A percentile compares a stretch with the other conserved stretches of the same genome.
Evolutionary conservation across 2,888 invertebrate species (phyloP).

Genomic region (Barypeithes pellucidus): DNA sequence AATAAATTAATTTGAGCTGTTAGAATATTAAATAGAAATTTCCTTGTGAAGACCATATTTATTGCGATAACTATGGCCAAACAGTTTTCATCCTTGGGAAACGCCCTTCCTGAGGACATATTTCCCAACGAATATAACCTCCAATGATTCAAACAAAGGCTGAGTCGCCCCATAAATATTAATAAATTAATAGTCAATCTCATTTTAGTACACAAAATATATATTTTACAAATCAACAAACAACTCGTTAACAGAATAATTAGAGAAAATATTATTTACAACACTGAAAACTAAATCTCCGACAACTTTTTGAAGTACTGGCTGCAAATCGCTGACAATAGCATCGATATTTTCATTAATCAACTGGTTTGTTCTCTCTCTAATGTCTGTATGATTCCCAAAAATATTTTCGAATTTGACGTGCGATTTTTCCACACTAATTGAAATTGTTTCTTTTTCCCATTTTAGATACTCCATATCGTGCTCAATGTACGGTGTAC

Average conservation of each 20-base stretch:
- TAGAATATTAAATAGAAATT: too few species aligned
- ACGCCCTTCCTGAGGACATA: too few species aligned
- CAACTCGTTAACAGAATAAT: slow-evolving; percentile 72
- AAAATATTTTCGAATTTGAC: slow-evolving; percentile 79
- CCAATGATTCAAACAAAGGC: too few species aligned
- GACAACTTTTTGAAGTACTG: slow-evolving; percentile 76
- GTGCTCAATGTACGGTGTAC: slow-evolving; percentile 72
- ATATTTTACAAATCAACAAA: slow-evolving; percentile 58
- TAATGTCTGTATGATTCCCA: slow-evolving; percentile 75
- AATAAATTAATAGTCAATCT: too few species aligned
- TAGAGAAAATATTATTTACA: slow-evolving; percentile 72
- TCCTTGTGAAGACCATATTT: too few species aligned
- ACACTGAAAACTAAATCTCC: slow-evolving; percentile 72
- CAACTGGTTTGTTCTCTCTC: slow-evolving; percentile 80
- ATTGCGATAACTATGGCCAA: too few species aligned
- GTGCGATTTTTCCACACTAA: slow-evolving; percentile 76
- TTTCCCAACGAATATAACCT: too few species aligned
- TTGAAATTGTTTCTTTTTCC: slow-evolving; percentile 75
- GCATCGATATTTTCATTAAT: slow-evolving; percentile 82
- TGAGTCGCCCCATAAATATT: too few species aligned
- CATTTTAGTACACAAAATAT: too few species aligned
- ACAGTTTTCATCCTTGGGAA: too few species aligned
- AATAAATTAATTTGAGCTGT: too few species aligned
- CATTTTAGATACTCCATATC: slow-evolving; percentile 74
- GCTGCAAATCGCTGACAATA: slow-evolving; percentile 78